Percentiles rank a stretch among this genome's conserved stretches.
Evolutionary conservation across 2,797 vertebrate genomes (phyloP).

Genomic region (Sphenodon punctatus): DNA sequence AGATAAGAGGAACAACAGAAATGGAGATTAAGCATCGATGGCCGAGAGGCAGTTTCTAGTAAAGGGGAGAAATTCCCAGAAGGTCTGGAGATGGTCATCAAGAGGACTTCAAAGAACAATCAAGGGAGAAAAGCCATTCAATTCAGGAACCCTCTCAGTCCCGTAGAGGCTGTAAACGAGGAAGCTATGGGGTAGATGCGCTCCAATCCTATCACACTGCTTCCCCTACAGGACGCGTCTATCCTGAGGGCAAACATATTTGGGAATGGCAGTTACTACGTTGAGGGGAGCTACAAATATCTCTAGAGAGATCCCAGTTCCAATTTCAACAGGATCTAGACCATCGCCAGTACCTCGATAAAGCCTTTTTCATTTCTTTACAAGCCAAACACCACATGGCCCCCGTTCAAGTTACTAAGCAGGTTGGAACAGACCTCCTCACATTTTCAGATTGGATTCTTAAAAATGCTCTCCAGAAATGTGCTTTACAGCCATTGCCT

Average conservation of each 20-base stretch:
- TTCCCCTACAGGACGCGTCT: neutral
- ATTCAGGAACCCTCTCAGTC: too few relatives aligned
- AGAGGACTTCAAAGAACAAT: too few relatives aligned
- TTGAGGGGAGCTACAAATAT: neutral
- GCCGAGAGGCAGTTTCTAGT: too few relatives aligned
- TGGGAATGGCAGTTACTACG: neutral
- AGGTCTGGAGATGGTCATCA: too few relatives aligned
- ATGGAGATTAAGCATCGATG: too few relatives aligned
- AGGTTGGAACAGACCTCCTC: accelerated
- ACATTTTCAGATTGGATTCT: neutral
- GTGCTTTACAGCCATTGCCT: neutral
- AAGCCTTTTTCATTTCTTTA: neutral
- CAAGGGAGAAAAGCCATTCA: too few relatives aligned
- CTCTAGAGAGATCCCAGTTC: neutral
- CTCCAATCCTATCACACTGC: too few relatives aligned
- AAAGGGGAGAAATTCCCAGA: too few relatives aligned
- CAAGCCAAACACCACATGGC: neutral
- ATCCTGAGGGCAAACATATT: neutral
- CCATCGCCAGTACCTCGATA: neutral
- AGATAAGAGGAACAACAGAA: too few relatives aligned
- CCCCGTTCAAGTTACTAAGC: neutral
- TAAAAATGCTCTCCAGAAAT: neutral
- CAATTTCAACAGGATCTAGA: neutral
- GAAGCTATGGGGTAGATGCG: too few relatives aligned
- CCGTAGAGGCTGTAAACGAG: too few relatives aligned